Evolutionary conservation across 2,888 invertebrate species (phyloP).

Genomic region (Xylocampa areola): DNA sequence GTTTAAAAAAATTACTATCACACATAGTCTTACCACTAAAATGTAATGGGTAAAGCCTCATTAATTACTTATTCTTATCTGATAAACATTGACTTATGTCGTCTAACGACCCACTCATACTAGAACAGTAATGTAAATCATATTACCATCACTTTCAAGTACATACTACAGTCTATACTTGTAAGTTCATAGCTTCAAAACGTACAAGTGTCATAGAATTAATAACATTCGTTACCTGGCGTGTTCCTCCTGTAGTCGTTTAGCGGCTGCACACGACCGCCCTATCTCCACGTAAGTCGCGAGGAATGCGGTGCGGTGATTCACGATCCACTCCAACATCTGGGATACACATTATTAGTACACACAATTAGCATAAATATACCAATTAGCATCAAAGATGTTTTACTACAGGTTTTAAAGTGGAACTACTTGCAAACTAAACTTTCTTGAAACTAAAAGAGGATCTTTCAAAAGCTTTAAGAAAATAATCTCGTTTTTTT

Average conservation of each 20-base stretch:
- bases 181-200: background rate
- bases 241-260: conserved; percentile 98
- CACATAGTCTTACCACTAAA: too few species aligned
- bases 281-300: conserved; percentile 99
- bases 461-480: too few species aligned
- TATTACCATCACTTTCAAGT: too few species aligned
- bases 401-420: background rate
- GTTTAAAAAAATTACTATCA: too few species aligned
- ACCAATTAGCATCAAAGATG: background rate
- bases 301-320: conserved; percentile 98
- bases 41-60: too few species aligned
- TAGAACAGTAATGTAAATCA: too few species aligned
- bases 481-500: too few species aligned
- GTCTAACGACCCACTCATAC: too few species aligned
- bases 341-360: conserved; percentile 73
- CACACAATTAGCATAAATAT: background rate
- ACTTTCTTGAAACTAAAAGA: too few species aligned
- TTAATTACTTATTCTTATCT: too few species aligned
- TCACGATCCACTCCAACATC: conserved; percentile 99
- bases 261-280: conserved; percentile 96
- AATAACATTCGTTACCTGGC: conserved; percentile 88
- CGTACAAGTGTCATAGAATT: background rate
- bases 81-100: too few species aligned
- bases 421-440: background rate
- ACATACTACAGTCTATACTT: background rate